Base-by-base conservation (phyloP, 1,140 invertebrate genomes). In the Brachionus sp. region DNA sequence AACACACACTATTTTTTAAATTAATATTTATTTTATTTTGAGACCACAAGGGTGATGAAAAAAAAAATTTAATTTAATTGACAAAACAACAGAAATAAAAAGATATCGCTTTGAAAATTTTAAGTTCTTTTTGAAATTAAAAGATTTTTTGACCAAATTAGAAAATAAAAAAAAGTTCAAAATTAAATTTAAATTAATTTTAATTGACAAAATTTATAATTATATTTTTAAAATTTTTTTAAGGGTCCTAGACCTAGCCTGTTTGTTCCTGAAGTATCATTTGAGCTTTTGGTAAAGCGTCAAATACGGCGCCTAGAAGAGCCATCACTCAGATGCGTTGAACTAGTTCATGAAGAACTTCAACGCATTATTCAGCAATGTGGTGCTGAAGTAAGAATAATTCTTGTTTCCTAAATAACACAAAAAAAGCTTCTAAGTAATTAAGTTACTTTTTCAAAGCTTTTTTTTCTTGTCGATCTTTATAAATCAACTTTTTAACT, bases 311-410 rank as follows among this genome's bases (percentile, higher is more conserved):
- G 96, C 23, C 90, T 99, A 4, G 95, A 98, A 88, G 97, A 99
- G 85, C 98, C 98, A 0, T 96, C 95, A 16, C 88, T 98, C 70
- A 91, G 95, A 66, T 99, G 97, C 90, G 95, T 99, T 2, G 97
- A 99, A 89, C 90, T 99, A 85, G 95, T 99, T 66, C 97, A 99
- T 86, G 97, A 99, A 88, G 98, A 99, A 90, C 97, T 99, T 96
- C 96, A 98, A 88, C 91, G 96, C 50, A 99, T 99, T 86, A 97
- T 99, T 86, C 94, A 98, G 87, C 96, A 98, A 88, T 98, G 96
- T 88, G 96, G 97, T 64, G 96, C 94, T 25, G 88, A 89, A 86
- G 88, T 89, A 73, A 68, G 70, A 13, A 23, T 84, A 29, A 29
- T 7, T 57, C 19, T 75, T 19, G 25, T 5, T 16, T 82, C 13